These are phyloP conservation scores for Ceratoteleas bidentatus DNA, from an alignment of 1,140 invertebrate genomes.

Conservation along the genomic window DNA sequence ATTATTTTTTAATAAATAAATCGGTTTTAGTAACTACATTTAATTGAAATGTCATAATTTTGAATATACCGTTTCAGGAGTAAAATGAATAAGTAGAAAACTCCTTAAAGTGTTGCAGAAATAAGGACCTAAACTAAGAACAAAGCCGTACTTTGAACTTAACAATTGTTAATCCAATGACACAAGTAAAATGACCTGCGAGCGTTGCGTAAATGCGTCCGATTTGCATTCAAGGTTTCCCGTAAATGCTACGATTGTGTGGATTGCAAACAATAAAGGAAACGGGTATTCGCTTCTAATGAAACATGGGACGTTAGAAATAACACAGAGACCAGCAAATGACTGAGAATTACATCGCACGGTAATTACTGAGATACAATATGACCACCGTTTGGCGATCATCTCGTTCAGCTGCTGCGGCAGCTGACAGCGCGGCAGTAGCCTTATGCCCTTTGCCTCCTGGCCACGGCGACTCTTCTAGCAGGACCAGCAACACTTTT, in stretches of 20 bases:
- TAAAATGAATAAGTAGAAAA: no score
- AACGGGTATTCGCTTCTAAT: slow-evolving; percentile 9
- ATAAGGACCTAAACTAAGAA: no score
- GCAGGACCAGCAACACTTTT: slow-evolving; percentile 56
- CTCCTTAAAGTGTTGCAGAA: no score
- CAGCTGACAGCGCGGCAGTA: slow-evolving; percentile 62
- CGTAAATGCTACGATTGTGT: not conserved
- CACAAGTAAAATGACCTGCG: no score
- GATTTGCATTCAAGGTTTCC: no score
- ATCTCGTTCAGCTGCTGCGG: slow-evolving; percentile 63
- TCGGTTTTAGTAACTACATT: no score
- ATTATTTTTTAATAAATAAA: no score
- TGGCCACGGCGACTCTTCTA: slow-evolving; percentile 48
- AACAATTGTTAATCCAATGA: no score
- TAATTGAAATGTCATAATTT: no score
- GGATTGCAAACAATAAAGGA: not conserved
- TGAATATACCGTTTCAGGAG: no score
- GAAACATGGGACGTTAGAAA: slow-evolving; percentile 20
- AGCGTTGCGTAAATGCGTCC: no score
- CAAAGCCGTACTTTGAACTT: no score
- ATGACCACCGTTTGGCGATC: slow-evolving; percentile 34
- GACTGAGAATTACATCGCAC: slow-evolving; percentile 14
- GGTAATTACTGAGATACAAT: slow-evolving; percentile 48
- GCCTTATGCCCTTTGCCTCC: slow-evolving; percentile 56
- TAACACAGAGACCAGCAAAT: slow-evolving; percentile 17